Base-by-base conservation (phyloP, 2,797 vertebrate species). In the Columba guinea region DNA sequence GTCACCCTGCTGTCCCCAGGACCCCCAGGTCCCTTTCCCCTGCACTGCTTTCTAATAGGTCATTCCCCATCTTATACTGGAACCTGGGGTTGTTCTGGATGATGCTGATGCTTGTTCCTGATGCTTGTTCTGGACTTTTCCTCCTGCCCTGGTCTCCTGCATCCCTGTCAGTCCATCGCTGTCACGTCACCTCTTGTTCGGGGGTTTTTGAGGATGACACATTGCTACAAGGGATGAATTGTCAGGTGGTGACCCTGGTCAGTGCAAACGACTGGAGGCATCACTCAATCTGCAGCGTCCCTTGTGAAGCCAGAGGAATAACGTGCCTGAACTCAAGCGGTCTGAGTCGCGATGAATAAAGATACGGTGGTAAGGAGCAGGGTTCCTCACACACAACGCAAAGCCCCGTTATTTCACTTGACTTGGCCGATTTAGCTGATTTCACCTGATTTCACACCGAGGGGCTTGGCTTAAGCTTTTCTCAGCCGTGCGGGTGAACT, bases 341-440 rank as follows among this genome's bases (percentile, higher is more conserved):
- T 18, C 52, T n/a, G 58, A 67, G 44, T 85, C 6, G 0, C 0
- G 0, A 7, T 62, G 84, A 64, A 30, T 62, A 22, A 52, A 82
- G 63, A 64, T 23, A 1, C 4, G 4, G 12, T 0, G 2, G 20
- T 35, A 30, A 60, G 88, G 73, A 91, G 52, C 63, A 19, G 76
- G 28, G 63, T 49, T 82, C 59, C 63, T 56, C 0, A 0, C 9
- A 10, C 39, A 10, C 14, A 4, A 4, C 1, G 21, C 3, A 0
- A 34, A 23, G n/a, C 34, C 30, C 55, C 9, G 11, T 87, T 89
- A 32, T 90, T 89, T 58, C 64, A 13, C 85, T 80, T n/a, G 32
- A 9, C 63, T 89, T 46, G 64, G 44, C 44, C 4, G 7, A 35
- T 89, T 53, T 64, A 65, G 58, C 77, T 6, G 17, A 44, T 96